Conservation (phyloP, 2,113 vertebrate genomes). For the Vidua macroura region DNA sequence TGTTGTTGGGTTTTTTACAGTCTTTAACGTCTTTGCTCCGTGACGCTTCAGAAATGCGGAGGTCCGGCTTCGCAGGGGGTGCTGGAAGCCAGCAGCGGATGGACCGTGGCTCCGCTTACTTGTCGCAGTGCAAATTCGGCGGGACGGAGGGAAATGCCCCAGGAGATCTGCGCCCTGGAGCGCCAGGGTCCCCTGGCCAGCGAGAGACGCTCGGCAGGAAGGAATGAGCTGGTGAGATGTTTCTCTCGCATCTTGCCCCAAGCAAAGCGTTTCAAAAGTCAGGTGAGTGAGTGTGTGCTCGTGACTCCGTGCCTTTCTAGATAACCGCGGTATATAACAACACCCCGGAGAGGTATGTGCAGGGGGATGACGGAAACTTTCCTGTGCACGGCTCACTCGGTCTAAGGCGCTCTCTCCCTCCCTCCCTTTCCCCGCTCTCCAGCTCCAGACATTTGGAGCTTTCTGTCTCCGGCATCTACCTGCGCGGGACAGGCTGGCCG, state of each 20-base stretch:
- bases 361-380: not conserved
- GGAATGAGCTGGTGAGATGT: not conserved
- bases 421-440: not conserved
- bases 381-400: not conserved
- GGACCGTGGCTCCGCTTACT: not conserved
- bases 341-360: slow-evolving; percentile 24
- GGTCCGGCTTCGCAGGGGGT: not conserved
- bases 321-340: not conserved
- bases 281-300: not conserved
- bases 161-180: not conserved
- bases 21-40: not conserved
- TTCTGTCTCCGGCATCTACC: not conserved
- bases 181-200: not conserved
- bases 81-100: not conserved
- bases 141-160: not conserved
- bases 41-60: not conserved
- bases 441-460: not conserved
- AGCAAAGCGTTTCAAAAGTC: slow-evolving; percentile 8
- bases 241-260: not conserved
- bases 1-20: not conserved
- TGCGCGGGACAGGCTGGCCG: not conserved
- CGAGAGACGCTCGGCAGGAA: not conserved
- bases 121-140: not conserved
- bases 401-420: not conserved
- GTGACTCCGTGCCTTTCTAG: not conserved